Conservation (phyloP, 2,888 invertebrate genomes). For the Orthonychiurus folsomi region DNA sequence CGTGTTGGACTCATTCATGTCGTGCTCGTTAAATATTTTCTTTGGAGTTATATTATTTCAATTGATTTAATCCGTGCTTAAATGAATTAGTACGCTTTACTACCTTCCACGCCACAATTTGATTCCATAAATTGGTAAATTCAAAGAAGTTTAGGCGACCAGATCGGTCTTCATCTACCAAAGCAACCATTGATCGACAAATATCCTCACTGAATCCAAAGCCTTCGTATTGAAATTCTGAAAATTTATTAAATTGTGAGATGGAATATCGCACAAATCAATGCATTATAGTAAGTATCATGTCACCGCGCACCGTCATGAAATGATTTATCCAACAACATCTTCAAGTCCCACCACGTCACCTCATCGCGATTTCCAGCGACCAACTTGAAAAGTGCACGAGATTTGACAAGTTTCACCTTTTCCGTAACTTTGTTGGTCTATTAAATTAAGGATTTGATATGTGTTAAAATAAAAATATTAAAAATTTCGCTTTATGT, state of each 20-base stretch:
- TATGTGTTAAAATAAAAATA: neutral
- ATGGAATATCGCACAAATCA: neutral
- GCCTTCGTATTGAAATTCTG: slow-evolving; percentile 5
- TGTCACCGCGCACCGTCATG: slow-evolving; percentile 5
- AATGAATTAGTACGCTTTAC: neutral
- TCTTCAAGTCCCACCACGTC: slow-evolving; percentile 14
- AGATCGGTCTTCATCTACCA: slow-evolving; percentile 9
- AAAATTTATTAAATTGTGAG: neutral
- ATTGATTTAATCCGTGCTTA: neutral
- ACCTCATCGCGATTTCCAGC: slow-evolving; percentile 4
- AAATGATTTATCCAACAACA: slow-evolving; percentile 11
- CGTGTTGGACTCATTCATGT: neutral
- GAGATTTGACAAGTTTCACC: slow-evolving; percentile 2
- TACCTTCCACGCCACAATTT: slow-evolving; percentile 14
- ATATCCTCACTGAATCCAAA: slow-evolving; percentile 13
- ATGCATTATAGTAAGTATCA: neutral
- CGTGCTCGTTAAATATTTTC: slow-evolving; percentile 5
- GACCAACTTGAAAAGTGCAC: neutral
- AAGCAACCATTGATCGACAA: slow-evolving; percentile 12
- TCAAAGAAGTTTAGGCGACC: slow-evolving; percentile 11
- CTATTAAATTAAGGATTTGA: neutral
- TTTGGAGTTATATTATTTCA: neutral
- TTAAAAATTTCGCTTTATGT: neutral
- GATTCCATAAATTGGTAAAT: slow-evolving; percentile 9
- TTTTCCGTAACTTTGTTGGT: neutral